Conservation (phyloP, 1,140 invertebrate species). For the Leguminivora glycinivorella region DNA sequence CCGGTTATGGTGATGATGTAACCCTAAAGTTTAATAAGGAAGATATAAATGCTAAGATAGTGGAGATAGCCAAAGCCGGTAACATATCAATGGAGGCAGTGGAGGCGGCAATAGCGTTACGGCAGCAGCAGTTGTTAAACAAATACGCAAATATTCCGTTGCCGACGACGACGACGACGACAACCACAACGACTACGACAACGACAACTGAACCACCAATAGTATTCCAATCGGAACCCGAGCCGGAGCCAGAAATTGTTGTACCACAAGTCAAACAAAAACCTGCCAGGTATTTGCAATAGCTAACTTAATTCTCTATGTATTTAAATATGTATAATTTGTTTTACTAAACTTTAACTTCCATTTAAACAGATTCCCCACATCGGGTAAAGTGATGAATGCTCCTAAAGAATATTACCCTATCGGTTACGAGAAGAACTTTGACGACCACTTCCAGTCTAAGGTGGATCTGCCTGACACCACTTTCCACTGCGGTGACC, state of each 20-base stretch:
- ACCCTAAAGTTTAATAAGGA: conserved; percentile 68
- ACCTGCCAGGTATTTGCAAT: conserved; percentile 49
- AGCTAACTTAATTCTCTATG: neutral
- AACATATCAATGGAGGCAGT: conserved; percentile 87
- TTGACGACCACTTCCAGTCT: conserved; percentile 91
- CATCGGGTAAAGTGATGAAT: conserved; percentile 89
- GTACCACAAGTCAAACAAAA: conserved; percentile 56
- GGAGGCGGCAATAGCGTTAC: conserved; percentile 84
- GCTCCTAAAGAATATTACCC: conserved; percentile 93
- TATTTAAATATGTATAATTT: neutral
- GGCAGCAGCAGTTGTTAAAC: conserved; percentile 83
- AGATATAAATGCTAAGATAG: conserved; percentile 73
- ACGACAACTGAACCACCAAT: conserved; percentile 57
- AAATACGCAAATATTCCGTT: conserved; percentile 78
- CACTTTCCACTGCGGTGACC: conserved; percentile 91
- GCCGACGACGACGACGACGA: conserved; percentile 73
- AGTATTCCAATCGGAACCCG: conserved; percentile 63
- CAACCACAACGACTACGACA: conserved; percentile 74
- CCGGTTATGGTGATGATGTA: conserved; percentile 69
- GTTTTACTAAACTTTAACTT: neutral
- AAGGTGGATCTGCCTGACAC: conserved; percentile 92
- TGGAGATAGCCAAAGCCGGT: conserved; percentile 80
- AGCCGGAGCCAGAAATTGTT: conserved; percentile 64
- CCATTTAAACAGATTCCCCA: conserved; percentile 52
- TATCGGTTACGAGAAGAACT: conserved; percentile 91